Base-by-base conservation (phyloP, 1,140 invertebrate species). In the Archegozetes longisetosus region DNA sequence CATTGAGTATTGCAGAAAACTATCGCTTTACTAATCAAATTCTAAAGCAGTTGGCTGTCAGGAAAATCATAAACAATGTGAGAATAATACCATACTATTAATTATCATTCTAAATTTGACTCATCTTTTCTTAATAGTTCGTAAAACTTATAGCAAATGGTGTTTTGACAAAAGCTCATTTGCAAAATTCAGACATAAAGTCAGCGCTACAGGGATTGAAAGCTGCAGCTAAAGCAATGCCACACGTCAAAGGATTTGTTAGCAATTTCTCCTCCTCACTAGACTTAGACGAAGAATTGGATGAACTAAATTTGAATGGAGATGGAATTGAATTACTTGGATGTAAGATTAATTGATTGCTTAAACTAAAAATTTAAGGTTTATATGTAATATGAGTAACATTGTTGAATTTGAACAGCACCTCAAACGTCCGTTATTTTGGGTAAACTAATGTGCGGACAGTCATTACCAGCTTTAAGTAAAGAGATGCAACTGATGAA, bases 401-500 rank as follows among this genome's bases (percentile, higher is more conserved):
- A 20, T 23, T 61, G 3, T 51, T 29, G 23, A 40, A 52, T 46
- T 24, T 47, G 22, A n/a, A 20, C 28, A 64, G 64, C 62, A 9
- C 61, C 65, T 1, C 48, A 64, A 24, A 61, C 67, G 1, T 61
- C 66, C 28, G 55, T 60, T 14, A 48, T 64, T 23, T 50, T 62
- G 24, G 66, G 66, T 1, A 62, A 66, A 52, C 55, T 67, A 14
- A 53, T 68, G n/a, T 68, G 67, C 55, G 67, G 67, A 13, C 61
- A 64, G n/a, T 53, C 65, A 1, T 51, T 67, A 1, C 62, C 50
- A 12, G 51, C 64, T 40, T 40, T 68, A 13, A 61, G 61, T 23
- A 40, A 62, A 14, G 64, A 65, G 24, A 68, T 68, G 27, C 48
- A 61, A 48, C 23, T 68, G 1, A 27, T 68, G 1, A 50, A 65